Conservation (phyloP, 1,140 invertebrate genomes). For the Pantala flavescens region DNA sequence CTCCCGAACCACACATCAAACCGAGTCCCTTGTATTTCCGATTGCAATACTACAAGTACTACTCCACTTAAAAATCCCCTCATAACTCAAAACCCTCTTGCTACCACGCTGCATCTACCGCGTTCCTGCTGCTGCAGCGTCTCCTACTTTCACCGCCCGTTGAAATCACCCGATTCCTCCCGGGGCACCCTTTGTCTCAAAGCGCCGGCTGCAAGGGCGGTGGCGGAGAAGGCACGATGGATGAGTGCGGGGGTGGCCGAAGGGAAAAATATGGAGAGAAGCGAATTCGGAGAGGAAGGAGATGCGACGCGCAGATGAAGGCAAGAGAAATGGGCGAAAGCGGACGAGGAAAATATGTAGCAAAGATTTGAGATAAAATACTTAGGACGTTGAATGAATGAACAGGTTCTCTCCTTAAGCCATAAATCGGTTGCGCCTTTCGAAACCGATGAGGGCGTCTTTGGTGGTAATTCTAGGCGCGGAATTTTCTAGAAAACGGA, state of each 20-base stretch:
- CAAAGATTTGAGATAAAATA: too few relatives aligned
- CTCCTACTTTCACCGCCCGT: too few relatives aligned
- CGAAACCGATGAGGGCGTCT: too few relatives aligned
- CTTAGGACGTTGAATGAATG: too few relatives aligned
- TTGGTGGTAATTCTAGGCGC: too few relatives aligned
- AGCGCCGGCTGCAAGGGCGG: neutral
- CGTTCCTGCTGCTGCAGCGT: too few relatives aligned
- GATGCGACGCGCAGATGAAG: neutral
- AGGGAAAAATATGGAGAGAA: neutral
- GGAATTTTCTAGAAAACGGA: too few relatives aligned
- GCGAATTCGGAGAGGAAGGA: neutral
- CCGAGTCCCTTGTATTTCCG: conserved; percentile 7
- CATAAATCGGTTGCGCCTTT: too few relatives aligned
- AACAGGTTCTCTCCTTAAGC: too few relatives aligned
- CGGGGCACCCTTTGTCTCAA: neutral
- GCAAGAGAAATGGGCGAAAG: neutral
- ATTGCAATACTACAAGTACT: neutral
- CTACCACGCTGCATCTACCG: neutral
- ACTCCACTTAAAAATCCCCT: neutral
- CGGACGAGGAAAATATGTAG: neutral
- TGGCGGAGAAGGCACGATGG: neutral
- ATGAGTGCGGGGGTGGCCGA: neutral
- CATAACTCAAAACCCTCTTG: neutral
- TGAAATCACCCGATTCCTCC: too few relatives aligned
- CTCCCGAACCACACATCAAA: neutral